phyloP scores from a whole-genome alignment of 2,888 invertebrate species.

The Tinea pellionella region DNA sequence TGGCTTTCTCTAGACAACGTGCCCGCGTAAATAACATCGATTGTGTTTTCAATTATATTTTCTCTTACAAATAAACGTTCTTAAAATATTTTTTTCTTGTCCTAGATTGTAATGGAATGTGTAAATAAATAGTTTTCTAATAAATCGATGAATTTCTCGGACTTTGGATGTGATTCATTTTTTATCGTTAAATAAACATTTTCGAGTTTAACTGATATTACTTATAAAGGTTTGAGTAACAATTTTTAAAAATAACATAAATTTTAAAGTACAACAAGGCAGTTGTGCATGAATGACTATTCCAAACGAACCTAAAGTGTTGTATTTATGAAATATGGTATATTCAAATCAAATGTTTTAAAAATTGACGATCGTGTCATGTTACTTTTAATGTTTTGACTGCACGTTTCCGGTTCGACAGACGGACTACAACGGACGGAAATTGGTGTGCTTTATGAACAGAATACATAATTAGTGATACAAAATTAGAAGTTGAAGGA shows the following conservation, averaged over 20 bases:
- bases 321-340: background rate
- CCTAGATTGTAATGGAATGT: background rate
- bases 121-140: background rate
- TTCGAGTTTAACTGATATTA: background rate
- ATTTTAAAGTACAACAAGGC: background rate
- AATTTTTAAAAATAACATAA: background rate
- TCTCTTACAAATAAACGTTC: background rate
- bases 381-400: conserved; percentile 33
- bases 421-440: conserved; percentile 31
- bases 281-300: background rate
- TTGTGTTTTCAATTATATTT: background rate
- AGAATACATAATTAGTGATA: conserved; percentile 33
- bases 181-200: conserved; percentile 2
- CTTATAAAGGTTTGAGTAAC: background rate
- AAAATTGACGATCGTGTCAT: background rate
- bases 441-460: conserved; percentile 23
- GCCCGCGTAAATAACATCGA: conserved; percentile 56
- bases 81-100: background rate
- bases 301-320: background rate
- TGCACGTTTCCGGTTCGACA: conserved; percentile 36
- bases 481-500: conserved; percentile 37
- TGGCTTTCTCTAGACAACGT: conserved; percentile 19
- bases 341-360: background rate
- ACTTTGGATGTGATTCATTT: background rate
- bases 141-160: background rate